Conservation (phyloP, 2,113 vertebrate genomes). For the Leptosomus discolor region DNA sequence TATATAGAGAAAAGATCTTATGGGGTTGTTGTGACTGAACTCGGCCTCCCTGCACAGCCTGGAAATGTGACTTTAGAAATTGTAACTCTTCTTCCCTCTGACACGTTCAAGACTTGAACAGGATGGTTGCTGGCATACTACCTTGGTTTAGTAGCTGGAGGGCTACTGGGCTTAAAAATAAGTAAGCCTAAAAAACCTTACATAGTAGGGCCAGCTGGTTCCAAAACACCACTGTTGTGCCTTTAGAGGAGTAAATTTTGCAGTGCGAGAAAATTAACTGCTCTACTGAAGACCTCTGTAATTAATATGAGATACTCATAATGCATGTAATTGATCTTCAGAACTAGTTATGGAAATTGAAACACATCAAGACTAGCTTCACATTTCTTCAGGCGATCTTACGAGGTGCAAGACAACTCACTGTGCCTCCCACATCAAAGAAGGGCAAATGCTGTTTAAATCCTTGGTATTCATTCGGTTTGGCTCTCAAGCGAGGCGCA, state of each 20-base stretch:
- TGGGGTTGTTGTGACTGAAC: not conserved
- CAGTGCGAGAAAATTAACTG: not conserved
- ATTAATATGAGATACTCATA: not conserved
- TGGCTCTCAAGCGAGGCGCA: not conserved
- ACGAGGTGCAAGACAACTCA: not conserved
- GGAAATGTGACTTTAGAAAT: not conserved
- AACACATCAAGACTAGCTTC: not conserved
- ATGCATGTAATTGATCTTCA: not conserved
- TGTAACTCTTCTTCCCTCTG: not conserved
- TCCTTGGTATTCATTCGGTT: not conserved
- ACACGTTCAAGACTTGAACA: not conserved
- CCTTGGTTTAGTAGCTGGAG: not conserved
- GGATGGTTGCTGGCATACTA: not conserved
- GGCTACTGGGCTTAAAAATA: not conserved
- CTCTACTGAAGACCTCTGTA: not conserved
- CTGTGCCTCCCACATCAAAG: not conserved
- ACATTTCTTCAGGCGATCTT: not conserved
- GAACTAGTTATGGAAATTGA: not conserved
- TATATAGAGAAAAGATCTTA: not conserved
- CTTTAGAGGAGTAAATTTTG: not conserved
- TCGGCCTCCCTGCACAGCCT: not conserved
- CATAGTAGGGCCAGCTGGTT: not conserved
- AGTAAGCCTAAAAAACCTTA: not conserved
- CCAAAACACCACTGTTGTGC: not conserved
- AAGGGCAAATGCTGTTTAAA: not conserved